A percentile compares a stretch with the other conserved stretches of the same genome.
Evolutionary conservation across 2,888 invertebrate genomes (phyloP).

Genomic region (Himalopsyche japonica): DNA sequence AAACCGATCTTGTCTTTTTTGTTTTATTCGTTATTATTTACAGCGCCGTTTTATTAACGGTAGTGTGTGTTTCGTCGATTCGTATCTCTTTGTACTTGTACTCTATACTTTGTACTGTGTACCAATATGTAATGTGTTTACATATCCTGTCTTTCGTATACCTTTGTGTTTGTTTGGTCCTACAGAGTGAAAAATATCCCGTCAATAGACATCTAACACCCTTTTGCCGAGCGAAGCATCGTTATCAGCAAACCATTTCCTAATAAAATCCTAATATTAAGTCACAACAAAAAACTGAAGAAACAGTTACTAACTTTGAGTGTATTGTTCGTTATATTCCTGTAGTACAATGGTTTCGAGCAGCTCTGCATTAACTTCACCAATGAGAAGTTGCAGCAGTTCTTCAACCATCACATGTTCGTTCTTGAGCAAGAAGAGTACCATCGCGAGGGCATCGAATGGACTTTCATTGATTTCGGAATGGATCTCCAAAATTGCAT

Average conservation of each 20-base stretch:
- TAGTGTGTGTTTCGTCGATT: not conserved
- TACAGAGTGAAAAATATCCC: not conserved
- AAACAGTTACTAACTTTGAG: conserved; percentile 33
- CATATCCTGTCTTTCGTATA: not conserved
- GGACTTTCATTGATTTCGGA: conserved; percentile 93
- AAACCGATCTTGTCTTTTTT: not conserved
- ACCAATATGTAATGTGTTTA: conserved; percentile 15
- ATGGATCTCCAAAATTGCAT: conserved; percentile 87
- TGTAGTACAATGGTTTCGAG: conserved; percentile 87
- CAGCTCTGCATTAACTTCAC: conserved; percentile 94
- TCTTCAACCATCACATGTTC: conserved; percentile 95
- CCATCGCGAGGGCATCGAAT: conserved; percentile 86
- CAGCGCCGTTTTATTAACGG: not conserved
- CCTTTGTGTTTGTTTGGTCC: not conserved
- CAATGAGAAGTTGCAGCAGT: conserved; percentile 91
- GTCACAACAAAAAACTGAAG: not conserved
- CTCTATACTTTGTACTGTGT: not conserved
- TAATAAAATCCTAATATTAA: conserved; percentile 12
- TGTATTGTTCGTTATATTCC: conserved; percentile 45
- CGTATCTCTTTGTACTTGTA: not conserved
- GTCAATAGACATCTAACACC: not conserved
- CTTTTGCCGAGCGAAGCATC: conserved; percentile 30
- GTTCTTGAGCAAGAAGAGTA: conserved; percentile 93
- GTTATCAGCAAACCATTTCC: conserved; percentile 9
- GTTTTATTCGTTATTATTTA: not conserved